Base-by-base conservation (phyloP, 2,113 vertebrate species). In the Asarcornis scutulata region DNA sequence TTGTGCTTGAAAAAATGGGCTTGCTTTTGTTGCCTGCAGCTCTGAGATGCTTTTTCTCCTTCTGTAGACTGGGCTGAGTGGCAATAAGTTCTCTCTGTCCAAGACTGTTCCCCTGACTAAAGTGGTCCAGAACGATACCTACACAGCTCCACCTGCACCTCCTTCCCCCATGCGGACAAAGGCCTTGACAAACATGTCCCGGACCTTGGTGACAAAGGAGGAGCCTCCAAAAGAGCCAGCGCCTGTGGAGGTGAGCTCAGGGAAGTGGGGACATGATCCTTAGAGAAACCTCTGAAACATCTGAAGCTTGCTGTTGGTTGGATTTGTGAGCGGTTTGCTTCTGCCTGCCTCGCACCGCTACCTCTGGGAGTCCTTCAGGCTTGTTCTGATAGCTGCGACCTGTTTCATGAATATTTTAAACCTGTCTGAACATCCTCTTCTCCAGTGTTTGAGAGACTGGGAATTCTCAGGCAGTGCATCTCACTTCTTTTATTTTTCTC, bases 61-160 rank as follows among this genome's bases (percentile, higher is more conserved):
- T 81, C 22, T 88, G 6, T 94, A 99, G 99, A 66, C 98, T 13
- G 98, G 98, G 58, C 46, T 98, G 79, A 96, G 94, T 55, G 98
- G 98, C 84, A 98, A 98, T 17, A 95, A 98, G 42, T 98, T 99
- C 83, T 98, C 99, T 56, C 88, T 99, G 94, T 98, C 98, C 32
- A 98, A 98, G 96, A 95, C 98, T 36, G 97, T 98, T 63, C 99
- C 99, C 4, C 98, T 99, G 91, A 99, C 99, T 85, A 99, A 99
- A 97, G 99, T 99, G 96, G 99, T 99, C 77, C 99, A 99, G 98
- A 99, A 99, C 2, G 99, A 99, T 89, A 96, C 99, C 0, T 99
- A 99, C 96, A 98, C 99, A 0, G 99, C 99, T 62, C 98, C 98
- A 2, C 97, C 98, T 29, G 95, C 98, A 60, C 97, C 98, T 13